phyloP scores from a whole-genome alignment of 2,888 invertebrate genomes.

The Silvanus unidentatus region DNA sequence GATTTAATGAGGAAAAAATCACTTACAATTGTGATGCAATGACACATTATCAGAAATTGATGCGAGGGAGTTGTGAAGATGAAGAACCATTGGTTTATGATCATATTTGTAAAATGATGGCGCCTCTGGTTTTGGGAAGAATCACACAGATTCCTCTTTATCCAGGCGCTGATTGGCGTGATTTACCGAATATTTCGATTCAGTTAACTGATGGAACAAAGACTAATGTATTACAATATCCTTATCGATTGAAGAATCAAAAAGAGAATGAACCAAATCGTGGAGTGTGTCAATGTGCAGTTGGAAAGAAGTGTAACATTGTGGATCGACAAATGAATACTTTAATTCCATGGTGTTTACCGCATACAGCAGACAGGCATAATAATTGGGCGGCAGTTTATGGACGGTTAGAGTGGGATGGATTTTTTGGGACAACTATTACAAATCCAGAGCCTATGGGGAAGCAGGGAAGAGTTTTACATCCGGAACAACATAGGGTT shows the following conservation, averaged over 20 bases:
- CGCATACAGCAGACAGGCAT: conserved; percentile 79
- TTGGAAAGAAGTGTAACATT: conserved; percentile 60
- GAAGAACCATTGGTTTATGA: conserved; percentile 50
- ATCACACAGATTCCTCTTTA: conserved; percentile 68
- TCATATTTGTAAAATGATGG: conserved; percentile 82
- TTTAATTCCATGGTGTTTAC: conserved; percentile 82
- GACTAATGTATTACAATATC: conserved; percentile 52
- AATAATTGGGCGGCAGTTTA: conserved; percentile 85
- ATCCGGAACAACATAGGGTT: conserved; percentile 72
- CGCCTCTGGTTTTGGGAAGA: conserved; percentile 69
- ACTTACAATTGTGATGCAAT: conserved; percentile 64
- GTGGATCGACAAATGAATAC: conserved; percentile 74
- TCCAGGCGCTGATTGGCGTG: conserved; percentile 80
- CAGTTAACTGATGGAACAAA: conserved; percentile 64
- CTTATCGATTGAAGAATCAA: conserved; percentile 50
- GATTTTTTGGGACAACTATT: conserved; percentile 78
- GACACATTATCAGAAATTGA: conserved; percentile 70
- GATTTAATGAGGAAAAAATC: conserved; percentile 63
- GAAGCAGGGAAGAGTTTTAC: conserved; percentile 80
- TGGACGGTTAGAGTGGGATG: conserved; percentile 75
- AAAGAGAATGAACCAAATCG: conserved; percentile 49
- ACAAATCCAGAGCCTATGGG: conserved; percentile 89
- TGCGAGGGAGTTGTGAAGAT: conserved; percentile 47
- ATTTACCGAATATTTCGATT: conserved; percentile 72
- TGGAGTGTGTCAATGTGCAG: conserved; percentile 75